Percentiles rank a stretch among this genome's conserved stretches.
Evolutionary conservation across 2,113 vertebrate species (phyloP).

Genomic region (Rallus limicola): DNA sequence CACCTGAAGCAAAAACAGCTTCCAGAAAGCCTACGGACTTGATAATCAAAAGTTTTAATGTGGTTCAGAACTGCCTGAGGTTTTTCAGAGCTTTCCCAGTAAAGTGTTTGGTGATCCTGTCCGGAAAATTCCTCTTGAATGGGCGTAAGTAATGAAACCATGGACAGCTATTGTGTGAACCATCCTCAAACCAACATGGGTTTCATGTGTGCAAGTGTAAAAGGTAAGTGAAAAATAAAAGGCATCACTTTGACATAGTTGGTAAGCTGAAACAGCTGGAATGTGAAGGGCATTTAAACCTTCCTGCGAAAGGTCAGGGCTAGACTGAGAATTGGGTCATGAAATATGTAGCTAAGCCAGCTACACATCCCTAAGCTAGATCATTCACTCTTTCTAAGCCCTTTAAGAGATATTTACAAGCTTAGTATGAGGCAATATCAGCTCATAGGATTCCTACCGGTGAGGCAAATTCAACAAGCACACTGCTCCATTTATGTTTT

Average conservation of each 20-base stretch:
- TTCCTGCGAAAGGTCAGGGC: neutral
- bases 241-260: neutral
- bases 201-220: neutral
- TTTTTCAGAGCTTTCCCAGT: neutral
- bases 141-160: neutral
- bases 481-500: neutral
- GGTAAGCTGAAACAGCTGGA: neutral
- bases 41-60: neutral
- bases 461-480: neutral
- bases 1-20: neutral
- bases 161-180: neutral
- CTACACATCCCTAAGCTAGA: neutral
- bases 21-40: neutral
- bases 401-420: neutral
- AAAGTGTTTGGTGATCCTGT: neutral
- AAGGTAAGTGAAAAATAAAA: neutral
- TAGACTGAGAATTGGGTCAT: neutral
- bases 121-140: neutral
- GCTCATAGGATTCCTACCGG: neutral
- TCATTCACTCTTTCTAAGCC: neutral
- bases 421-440: neutral
- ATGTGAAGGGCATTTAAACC: neutral
- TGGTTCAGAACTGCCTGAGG: neutral
- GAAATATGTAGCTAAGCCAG: neutral
- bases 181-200: neutral